Base-by-base conservation (phyloP, 1,140 invertebrate genomes). In the Popillia japonica region DNA sequence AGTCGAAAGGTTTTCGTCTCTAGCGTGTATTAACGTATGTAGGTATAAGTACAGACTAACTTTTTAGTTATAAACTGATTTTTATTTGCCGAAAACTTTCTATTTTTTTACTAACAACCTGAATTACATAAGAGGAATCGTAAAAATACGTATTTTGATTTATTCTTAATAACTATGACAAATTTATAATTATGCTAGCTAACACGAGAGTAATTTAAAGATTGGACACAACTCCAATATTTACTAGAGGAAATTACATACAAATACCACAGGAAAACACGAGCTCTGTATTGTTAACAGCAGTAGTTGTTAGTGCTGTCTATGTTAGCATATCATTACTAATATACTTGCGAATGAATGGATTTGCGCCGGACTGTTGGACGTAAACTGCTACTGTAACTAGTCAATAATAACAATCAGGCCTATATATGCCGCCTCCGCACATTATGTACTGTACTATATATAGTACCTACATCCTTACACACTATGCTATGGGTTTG, bases 281-380 rank as follows among this genome's bases (percentile, higher is more conserved):
- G 48, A 55, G 17, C 14, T 55, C 3, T 6, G 48, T n/a, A n/a
- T 17, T n/a, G 44, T 10, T 48, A 10, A 7, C n/a, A 34, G 3
- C 10, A 2, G 48, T 17, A 3, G 17, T 55, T 55, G 14, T 55
- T 7, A 17, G 48, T 55, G 14, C 14, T 17, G 48, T 55, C 17
- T 17, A 6, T 6, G 48, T 14, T 55, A 55, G 48, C 10, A 55
- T 55, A 11, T 55, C 48, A 55, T n/a, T n/a, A 17, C 48, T 55
- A 55, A 55, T 55, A 55, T 55, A 55, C 17, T 55, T 55, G 48
- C 48, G 48, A 55, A 55, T n/a, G 48, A 55, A 55, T 55, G 2
- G 48, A 55, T 55, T 17, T 17, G 48, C 17, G 14, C 6, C 14
- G 17, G 14, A 3, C 6, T 6, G 48, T n/a, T 17, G 48, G 48